These are phyloP conservation scores for Drosophila pectinifera DNA, from an alignment of 1,140 invertebrate genomes.

Conservation along the genomic window DNA sequence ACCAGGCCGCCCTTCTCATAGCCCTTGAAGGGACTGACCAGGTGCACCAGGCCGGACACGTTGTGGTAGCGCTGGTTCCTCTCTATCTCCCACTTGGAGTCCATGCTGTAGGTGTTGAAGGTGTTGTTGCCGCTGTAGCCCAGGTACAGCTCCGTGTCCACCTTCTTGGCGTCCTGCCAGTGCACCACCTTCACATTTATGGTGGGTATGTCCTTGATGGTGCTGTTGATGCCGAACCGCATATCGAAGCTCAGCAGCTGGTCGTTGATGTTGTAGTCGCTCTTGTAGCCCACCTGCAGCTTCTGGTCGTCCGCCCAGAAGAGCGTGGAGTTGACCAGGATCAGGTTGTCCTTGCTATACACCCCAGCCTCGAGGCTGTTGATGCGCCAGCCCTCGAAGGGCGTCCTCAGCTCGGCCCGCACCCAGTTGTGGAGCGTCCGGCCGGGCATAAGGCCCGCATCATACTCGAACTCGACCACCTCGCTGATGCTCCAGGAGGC, in stretches of 20 bases:
- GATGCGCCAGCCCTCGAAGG: slow-evolving; percentile 90
- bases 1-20: slow-evolving; percentile 88
- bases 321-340: slow-evolving; percentile 80
- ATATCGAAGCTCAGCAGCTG: slow-evolving; percentile 85
- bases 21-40: slow-evolving; percentile 87
- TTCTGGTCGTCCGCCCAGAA: slow-evolving; percentile 87
- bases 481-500: slow-evolving; percentile 87
- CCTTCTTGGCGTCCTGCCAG: slow-evolving; percentile 85
- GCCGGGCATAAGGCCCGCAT: slow-evolving; percentile 73
- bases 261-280: slow-evolving; percentile 83
- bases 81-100: slow-evolving; percentile 87
- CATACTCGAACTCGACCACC: slow-evolving; percentile 86
- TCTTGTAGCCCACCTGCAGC: slow-evolving; percentile 86
- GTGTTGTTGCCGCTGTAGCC: slow-evolving; percentile 76
- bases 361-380: slow-evolving; percentile 87
- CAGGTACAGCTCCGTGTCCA: slow-evolving; percentile 86
- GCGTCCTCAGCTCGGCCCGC: slow-evolving; percentile 88
- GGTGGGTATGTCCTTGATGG: slow-evolving; percentile 86
- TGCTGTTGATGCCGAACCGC: slow-evolving; percentile 86
- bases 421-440: slow-evolving; percentile 85
- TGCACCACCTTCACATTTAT: slow-evolving; percentile 87
- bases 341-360: slow-evolving; percentile 70
- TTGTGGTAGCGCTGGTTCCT: slow-evolving; percentile 84
- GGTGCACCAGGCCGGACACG: slow-evolving; percentile 86
- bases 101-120: slow-evolving; percentile 86